Evolutionary conservation across 2,888 invertebrate genomes (phyloP), one percentile per base, ranked within the genome.

Genomic region (Urechis unicinctus): DNA sequence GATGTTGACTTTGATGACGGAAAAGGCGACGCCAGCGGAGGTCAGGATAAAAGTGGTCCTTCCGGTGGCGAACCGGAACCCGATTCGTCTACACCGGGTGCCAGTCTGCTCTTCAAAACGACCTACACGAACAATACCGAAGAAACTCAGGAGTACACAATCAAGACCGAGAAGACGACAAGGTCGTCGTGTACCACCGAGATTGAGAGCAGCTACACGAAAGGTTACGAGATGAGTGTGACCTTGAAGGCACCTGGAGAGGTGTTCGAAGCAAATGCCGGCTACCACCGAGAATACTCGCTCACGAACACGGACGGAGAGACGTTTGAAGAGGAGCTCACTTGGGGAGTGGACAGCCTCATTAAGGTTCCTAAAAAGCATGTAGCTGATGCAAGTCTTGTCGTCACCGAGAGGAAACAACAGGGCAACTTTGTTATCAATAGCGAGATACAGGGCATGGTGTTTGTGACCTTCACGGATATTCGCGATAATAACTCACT

Each of bases 241-340:
- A 71, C 66, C 26, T 66, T 79, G 53, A 74, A 73, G 61, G 71
- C 74, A 28, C 78, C 78, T 3, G 70, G 76, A 44, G 77, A 78
- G 62, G 70, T 79, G 41, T 64, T 77, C 5, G 76, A 78, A 63
- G 59, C 74, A 50, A 74, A 75, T 57, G 75, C 75, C 28, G 75
- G 75, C 1, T 78, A 76, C 65, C 70, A 71, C 48, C 69, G 73
- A 53, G 78, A 79, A 59, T 67, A 72, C 60, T 69, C 71, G 44
- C 69, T 79, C 61, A 74, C 71, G 56, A 71, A 71, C 41, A 65
- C 69, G 28, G 68, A 64, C 36, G 77, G 78, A 45, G 74, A 78
- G 61, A 68, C 65, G 28, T 68, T 74, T 43, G 68, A 67, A 46
- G 75, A 78, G 52, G 67, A 67, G 43, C 61, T 78, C 41, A 65